Percentiles rank a stretch among this genome's conserved stretches.
These are phyloP conservation scores for Lapara coniferarum DNA, from an alignment of 2,888 invertebrate genomes.

Conservation along the genomic window DNA sequence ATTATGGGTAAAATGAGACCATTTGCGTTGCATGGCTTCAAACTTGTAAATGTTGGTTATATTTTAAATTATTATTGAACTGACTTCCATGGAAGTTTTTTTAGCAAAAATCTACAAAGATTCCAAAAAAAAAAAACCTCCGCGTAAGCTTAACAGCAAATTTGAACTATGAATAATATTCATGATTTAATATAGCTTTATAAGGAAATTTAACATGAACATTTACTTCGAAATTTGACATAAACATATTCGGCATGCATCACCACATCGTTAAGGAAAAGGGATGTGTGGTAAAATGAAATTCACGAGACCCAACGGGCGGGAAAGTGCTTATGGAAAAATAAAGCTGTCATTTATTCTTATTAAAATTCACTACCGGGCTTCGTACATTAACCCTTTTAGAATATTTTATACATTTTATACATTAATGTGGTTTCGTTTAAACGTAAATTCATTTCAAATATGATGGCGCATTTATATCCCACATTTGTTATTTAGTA, in stretches of 20 bases:
- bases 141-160: no score
- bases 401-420: not conserved
- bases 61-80: no score
- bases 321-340: conserved; percentile 16
- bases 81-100: no score
- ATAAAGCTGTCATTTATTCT: conserved; percentile 7
- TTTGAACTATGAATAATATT: not conserved
- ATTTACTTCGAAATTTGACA: not conserved
- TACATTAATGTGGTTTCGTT: no score
- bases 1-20: no score
- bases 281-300: conserved; percentile 17
- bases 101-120: no score
- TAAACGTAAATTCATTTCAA: no score
- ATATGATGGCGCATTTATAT: no score
- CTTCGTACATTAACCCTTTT: not conserved
- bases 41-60: no score
- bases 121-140: no score
- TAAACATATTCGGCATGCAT: not conserved
- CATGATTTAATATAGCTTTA: not conserved
- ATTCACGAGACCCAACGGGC: not conserved
- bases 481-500: no score
- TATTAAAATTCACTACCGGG: conserved; percentile 11
- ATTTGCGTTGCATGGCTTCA: no score
- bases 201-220: not conserved
- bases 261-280: conserved; percentile 14